Conservation (phyloP, 2,888 invertebrate genomes). For the Gonocerus acuteangulatus region DNA sequence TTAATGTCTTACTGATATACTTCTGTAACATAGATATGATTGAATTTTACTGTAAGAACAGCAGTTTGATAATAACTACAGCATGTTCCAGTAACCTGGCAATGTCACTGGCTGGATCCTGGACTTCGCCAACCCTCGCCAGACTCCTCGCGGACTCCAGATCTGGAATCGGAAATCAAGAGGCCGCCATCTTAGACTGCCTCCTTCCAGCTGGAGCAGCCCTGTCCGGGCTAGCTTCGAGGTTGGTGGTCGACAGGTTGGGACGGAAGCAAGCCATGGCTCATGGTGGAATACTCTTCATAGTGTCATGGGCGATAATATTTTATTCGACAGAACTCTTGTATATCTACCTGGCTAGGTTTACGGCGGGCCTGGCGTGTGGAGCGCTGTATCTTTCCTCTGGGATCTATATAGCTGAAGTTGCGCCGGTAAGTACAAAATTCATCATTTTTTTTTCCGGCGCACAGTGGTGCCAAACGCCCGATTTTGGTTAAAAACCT, state of each 20-base stretch:
- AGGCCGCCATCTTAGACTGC: conserved; percentile 3
- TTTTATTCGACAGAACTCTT: neutral
- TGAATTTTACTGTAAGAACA: too few species aligned
- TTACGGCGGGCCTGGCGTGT: conserved; percentile 3
- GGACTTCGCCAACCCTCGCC: conserved; percentile 9
- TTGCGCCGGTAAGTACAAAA: conserved; percentile 15
- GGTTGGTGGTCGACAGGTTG: neutral
- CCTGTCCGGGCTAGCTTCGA: neutral
- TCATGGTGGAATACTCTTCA: conserved; percentile 8
- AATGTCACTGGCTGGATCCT: conserved; percentile 9
- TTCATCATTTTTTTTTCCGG: too few species aligned
- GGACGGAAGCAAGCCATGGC: neutral
- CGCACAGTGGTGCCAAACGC: too few species aligned
- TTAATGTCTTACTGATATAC: too few species aligned
- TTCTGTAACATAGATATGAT: too few species aligned
- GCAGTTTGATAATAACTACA: neutral
- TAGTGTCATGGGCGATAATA: conserved; percentile 1
- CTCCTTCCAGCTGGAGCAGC: conserved; percentile 14
- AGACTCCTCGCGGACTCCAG: neutral
- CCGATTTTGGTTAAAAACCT: too few species aligned
- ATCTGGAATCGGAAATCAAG: neutral
- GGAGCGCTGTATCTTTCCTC: conserved; percentile 6
- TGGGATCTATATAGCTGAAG: conserved; percentile 15
- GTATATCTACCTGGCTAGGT: neutral
- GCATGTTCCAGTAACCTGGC: conserved; percentile 17